Percentiles rank a stretch among this genome's conserved stretches.
Evolutionary conservation across 1,140 invertebrate genomes (phyloP).

Genomic region (Lanistes nyassanus): DNA sequence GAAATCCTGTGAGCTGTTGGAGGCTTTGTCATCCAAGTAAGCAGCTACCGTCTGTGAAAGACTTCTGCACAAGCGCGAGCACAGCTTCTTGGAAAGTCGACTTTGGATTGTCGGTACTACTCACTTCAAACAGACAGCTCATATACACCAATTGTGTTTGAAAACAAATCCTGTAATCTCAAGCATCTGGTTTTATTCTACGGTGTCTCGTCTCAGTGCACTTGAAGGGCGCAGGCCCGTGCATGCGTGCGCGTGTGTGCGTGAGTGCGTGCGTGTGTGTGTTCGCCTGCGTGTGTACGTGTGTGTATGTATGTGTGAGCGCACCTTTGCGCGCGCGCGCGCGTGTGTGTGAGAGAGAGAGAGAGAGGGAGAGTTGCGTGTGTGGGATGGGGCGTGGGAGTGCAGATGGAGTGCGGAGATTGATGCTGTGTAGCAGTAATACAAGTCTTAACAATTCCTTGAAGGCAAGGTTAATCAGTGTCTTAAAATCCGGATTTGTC

Average conservation of each 20-base stretch:
- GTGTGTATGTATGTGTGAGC: background rate
- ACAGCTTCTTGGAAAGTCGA: background rate
- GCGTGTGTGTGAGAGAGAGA: background rate
- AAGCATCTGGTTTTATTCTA: background rate
- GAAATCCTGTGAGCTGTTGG: no score
- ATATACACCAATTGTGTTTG: background rate
- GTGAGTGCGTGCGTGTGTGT: background rate
- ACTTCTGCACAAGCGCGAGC: background rate
- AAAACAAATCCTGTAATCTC: background rate
- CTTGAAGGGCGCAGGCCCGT: background rate
- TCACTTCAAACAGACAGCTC: background rate
- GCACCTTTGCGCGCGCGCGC: background rate
- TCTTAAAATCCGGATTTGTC: no score
- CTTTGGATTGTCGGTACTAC: background rate
- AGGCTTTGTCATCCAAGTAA: no score
- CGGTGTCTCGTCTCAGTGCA: background rate
- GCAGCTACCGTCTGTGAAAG: background rate
- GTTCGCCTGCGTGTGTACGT: background rate
- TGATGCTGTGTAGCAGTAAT: no score
- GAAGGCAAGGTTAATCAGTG: no score
- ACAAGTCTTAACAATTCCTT: no score
- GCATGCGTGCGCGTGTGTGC: conserved; percentile 6
- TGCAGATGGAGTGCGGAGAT: no score
- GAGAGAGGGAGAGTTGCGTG: no score
- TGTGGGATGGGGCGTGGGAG: no score